phyloP scores from a whole-genome alignment of 1,140 invertebrate genomes.

The Tetragonula clypearis region DNA sequence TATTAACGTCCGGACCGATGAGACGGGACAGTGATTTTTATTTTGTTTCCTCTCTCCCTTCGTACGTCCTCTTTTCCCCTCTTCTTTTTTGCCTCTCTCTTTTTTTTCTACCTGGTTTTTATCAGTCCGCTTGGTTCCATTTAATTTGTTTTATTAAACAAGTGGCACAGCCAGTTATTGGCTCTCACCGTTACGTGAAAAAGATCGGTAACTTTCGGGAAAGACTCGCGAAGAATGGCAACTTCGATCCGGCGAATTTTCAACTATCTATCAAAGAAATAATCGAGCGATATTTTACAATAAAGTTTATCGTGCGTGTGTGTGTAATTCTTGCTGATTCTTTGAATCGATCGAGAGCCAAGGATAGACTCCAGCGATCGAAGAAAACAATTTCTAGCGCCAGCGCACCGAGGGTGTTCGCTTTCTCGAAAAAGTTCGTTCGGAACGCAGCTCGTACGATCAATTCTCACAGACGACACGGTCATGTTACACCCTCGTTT shows the following conservation, averaged over 20 bases:
- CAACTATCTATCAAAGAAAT: neutral
- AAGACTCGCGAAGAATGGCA: neutral
- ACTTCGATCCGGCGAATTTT: no score
- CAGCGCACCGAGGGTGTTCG: neutral
- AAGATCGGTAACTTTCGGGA: neutral
- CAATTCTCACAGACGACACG: neutral
- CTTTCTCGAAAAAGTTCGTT: neutral
- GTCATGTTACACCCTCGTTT: constrained; percentile 14
- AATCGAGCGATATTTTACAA: neutral
- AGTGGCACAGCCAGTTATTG: no score
- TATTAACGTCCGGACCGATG: constrained; percentile 35
- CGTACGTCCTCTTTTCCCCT: neutral
- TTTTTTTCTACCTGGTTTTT: no score
- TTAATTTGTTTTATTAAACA: neutral
- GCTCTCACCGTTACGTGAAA: neutral
- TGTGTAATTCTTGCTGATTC: neutral
- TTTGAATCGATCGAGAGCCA: neutral
- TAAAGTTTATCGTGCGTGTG: neutral
- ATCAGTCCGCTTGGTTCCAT: neutral
- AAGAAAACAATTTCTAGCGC: neutral
- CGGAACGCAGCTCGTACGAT: neutral
- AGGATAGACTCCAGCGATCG: neutral
- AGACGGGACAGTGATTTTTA: neutral
- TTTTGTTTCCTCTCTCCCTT: neutral
- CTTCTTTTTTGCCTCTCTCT: no score